These are phyloP conservation scores for Chamaetylas fuelleborni DNA, from an alignment of 2,113 vertebrate species.

Conservation along the genomic window DNA sequence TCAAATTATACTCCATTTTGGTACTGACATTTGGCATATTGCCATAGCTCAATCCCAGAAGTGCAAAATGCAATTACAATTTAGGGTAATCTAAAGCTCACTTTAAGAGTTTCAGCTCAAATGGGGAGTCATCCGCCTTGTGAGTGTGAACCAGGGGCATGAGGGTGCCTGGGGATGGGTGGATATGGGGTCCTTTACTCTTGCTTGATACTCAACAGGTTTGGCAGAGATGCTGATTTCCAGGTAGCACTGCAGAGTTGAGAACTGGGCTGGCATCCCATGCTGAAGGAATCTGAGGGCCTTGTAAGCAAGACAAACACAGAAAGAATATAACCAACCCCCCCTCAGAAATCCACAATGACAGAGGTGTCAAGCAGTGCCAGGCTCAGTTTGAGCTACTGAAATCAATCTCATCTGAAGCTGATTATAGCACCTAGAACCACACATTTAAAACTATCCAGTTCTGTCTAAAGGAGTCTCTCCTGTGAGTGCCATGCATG, in stretches of 20 bases:
- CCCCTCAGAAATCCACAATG: background rate
- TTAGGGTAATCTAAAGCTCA: background rate
- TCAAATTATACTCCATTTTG: background rate
- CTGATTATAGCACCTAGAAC: background rate
- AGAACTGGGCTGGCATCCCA: fast-evolving
- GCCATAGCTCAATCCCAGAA: background rate
- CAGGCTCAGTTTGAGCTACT: background rate
- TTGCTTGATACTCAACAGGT: fast-evolving
- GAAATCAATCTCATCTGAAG: background rate
- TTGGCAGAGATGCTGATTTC: background rate
- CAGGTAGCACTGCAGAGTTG: background rate
- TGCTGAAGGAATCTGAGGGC: background rate
- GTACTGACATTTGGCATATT: background rate
- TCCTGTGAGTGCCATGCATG: fast-evolving
- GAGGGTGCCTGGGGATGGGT: background rate
- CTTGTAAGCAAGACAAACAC: background rate
- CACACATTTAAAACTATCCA: background rate
- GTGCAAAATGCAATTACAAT: background rate
- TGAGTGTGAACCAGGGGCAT: background rate
- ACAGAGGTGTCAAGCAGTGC: background rate
- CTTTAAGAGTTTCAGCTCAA: background rate
- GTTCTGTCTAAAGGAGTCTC: background rate
- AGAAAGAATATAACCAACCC: fast-evolving
- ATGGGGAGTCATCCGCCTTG: background rate
- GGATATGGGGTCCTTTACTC: fast-evolving